These are phyloP conservation scores for Neolamprologus longior DNA, from an alignment of 2,113 vertebrate genomes.

Conservation along the genomic window DNA sequence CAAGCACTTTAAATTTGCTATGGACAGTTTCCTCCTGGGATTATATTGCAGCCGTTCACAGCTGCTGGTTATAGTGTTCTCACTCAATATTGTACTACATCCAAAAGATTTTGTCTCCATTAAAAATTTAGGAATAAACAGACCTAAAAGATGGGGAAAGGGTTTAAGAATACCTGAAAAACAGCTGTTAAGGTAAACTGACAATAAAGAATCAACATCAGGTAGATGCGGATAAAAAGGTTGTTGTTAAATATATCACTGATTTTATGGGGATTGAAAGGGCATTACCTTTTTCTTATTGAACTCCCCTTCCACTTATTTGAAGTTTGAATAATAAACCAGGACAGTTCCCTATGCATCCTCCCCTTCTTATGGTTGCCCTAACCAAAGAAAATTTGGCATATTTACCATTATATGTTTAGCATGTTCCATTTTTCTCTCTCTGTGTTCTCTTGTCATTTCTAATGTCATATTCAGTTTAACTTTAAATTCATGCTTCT, in stretches of 20 bases:
- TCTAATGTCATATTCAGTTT: not conserved
- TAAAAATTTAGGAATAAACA: not conserved
- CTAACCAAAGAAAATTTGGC: not conserved
- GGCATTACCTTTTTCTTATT: not conserved
- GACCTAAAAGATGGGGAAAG: not conserved
- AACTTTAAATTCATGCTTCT: not conserved
- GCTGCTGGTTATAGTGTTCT: not conserved
- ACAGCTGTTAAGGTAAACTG: not conserved
- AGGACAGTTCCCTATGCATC: not conserved
- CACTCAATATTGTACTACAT: not conserved
- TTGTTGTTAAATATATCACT: not conserved
- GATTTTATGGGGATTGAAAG: not conserved
- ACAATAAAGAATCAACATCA: not conserved
- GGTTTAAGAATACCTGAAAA: not conserved
- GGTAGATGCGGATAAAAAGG: not conserved
- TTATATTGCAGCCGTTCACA: not conserved
- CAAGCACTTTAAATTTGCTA: not conserved
- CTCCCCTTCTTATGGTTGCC: not conserved
- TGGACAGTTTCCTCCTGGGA: not conserved
- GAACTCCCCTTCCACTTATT: rapidly evolving
- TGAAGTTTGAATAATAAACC: not conserved
- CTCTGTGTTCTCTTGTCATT: not conserved
- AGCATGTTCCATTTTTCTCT: no score
- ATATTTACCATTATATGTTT: not conserved
- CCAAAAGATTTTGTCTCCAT: not conserved